Evolutionary conservation across 2,888 invertebrate species (phyloP), one percentile per base, ranked within the genome.

Genomic region (Heliothis peltigera): DNA sequence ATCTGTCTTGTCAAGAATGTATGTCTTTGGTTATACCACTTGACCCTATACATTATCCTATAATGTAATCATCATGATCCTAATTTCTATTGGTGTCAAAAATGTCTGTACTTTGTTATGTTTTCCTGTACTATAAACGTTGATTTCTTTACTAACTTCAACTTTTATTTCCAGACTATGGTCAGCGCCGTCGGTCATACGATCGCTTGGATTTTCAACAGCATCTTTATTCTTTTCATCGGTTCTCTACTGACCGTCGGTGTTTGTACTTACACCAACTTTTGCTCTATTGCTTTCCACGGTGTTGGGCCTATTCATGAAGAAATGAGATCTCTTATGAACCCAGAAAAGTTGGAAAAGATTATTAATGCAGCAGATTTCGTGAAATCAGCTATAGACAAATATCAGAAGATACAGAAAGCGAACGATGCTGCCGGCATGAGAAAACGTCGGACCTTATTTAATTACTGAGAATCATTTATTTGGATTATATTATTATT

Each of bases 301-400:
- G 97, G 97, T 60, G 93, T 95, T 12, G 96, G 96, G 15, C 95
- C 95, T 0, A 96, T 96, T 68, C 93, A 90, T 46, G 94, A 95
- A 77, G 92, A 96, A 63, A 95, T 96, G 86, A 92, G 96, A 21
- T 87, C 95, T 0, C 88, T 96, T 10, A 94, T 96, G 74, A 95
- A 95, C 0, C 95, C 96, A 0, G 96, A 96, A 49, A 92, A 94
- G 35, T 93, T 96, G 8, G 96, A 96, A 55, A 95, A 94, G 69
- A 92, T 97, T 39, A 95, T 96, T 28, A 90, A 92, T 2, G 96
- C 96, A 0, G 96, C 96, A 2, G 92, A 95, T 7, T 94, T 96
- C 46, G 96, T 97, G 1, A 95, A 96, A 78, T 95, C 93, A 39
- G 96, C 96, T 4, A 95, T 97, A 59, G 95, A 96, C 56, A 96